phyloP scores from a whole-genome alignment of 2,113 vertebrate genomes.

The Eptatretus burgeri region DNA sequence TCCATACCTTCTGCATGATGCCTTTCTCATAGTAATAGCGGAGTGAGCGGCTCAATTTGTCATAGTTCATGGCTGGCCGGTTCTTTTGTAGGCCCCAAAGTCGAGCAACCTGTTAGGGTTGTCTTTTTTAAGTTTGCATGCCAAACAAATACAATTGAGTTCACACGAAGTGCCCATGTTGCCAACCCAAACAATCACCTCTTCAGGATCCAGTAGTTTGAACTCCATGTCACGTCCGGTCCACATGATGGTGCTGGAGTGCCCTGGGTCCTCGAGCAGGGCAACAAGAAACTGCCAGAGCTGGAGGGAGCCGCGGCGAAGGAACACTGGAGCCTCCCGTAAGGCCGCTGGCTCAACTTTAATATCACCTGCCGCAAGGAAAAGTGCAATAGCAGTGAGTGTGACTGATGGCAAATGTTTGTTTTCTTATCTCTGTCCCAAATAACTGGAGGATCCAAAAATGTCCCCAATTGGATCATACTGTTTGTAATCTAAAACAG shows the following conservation, averaged over 20 bases:
- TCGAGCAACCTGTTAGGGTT: constrained; percentile 36
- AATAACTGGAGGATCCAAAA: no score
- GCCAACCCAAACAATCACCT: constrained; percentile 23
- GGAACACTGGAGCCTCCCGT: constrained; percentile 55
- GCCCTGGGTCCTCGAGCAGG: constrained; percentile 53
- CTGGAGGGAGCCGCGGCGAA: constrained; percentile 69
- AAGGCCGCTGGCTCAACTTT: constrained; percentile 46
- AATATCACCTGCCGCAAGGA: constrained; percentile 29
- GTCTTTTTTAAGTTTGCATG: no score
- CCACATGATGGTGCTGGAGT: constrained; percentile 87
- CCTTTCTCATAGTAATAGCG: constrained; percentile 95
- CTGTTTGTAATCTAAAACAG: no score
- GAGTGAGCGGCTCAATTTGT: constrained; percentile 81
- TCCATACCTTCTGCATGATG: constrained; percentile 90
- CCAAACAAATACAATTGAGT: no score
- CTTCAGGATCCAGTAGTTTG: constrained; percentile 90
- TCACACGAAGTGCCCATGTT: no score
- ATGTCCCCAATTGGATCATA: no score
- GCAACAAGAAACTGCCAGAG: constrained; percentile 95
- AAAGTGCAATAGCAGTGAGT: background rate
- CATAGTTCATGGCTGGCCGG: constrained; percentile 83
- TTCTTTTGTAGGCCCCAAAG: constrained; percentile 97
- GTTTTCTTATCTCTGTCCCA: no score
- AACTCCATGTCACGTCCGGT: constrained; percentile 96
- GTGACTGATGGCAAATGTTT: no score